phyloP scores from a whole-genome alignment of 37 sponge, comb jelly and placozoan genomes.

The Chondrosia reniformis region DNA sequence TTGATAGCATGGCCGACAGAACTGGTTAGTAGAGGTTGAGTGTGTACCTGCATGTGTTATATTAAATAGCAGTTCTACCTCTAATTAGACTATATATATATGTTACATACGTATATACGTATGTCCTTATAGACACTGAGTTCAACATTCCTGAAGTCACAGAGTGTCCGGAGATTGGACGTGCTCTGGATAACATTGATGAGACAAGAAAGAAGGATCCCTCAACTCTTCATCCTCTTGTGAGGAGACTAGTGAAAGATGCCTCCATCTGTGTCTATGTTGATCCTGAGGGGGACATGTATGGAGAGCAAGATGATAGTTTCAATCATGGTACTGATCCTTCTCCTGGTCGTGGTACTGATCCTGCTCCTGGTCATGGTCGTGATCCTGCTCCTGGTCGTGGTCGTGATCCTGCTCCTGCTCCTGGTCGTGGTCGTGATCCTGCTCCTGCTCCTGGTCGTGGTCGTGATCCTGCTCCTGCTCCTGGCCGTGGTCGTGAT shows the following conservation, averaged over 20 bases:
- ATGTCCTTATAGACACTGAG: conserved; percentile 14
- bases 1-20: conserved; percentile 79
- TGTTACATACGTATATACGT: neutral
- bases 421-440: too few species aligned
- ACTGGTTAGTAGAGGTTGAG: conserved; percentile 15
- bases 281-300: conserved; percentile 6
- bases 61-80: neutral
- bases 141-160: conserved; percentile 52
- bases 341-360: too few species aligned
- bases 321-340: too few species aligned
- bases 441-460: too few species aligned
- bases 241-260: conserved; percentile 32
- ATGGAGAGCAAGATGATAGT: too few species aligned
- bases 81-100: neutral
- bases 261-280: conserved; percentile 37
- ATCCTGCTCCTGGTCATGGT: too few species aligned
- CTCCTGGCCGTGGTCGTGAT: too few species aligned
- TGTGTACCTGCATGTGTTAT: neutral
- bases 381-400: too few species aligned
- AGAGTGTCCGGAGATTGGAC: conserved; percentile 14
- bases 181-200: conserved; percentile 17
- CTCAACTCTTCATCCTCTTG: neutral
- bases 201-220: neutral
- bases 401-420: too few species aligned
- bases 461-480: too few species aligned